Percentiles rank a stretch among this genome's conserved stretches.
phyloP scores from a whole-genome alignment of 2,113 vertebrate genomes.

The Halcyon senegalensis region DNA sequence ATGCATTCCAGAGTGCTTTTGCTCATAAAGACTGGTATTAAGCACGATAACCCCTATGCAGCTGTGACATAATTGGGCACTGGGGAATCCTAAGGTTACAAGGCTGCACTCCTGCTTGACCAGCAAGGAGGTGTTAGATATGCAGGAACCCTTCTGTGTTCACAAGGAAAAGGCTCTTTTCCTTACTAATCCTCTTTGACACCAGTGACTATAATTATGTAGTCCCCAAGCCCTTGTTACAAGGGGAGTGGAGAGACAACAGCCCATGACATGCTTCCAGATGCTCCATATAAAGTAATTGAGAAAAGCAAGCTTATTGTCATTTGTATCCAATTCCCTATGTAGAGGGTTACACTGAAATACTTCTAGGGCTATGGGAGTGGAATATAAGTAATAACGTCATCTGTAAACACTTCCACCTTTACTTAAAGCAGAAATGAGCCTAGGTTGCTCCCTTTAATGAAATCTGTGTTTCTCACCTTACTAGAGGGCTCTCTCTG shows the following conservation, averaged over 20 bases:
- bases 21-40: neutral
- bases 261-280: neutral
- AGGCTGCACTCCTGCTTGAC: neutral
- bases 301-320: neutral
- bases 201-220: neutral
- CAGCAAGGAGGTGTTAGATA: neutral
- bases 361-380: neutral
- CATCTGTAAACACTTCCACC: neutral
- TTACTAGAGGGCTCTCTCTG: neutral
- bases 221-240: neutral
- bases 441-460: neutral
- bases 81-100: neutral
- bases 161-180: neutral
- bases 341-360: neutral
- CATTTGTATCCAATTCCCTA: neutral
- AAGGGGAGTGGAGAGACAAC: neutral
- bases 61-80: neutral
- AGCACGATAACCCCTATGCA: neutral
- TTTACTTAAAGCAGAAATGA: neutral
- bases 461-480: neutral
- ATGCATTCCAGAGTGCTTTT: neutral
- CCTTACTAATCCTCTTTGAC: neutral
- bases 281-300: neutral
- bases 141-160: neutral
- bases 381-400: neutral